A percentile compares a stretch with the other conserved stretches of the same genome.
These are phyloP conservation scores for Cinara cedri DNA, from an alignment of 2,888 invertebrate genomes.

Conservation along the genomic window DNA sequence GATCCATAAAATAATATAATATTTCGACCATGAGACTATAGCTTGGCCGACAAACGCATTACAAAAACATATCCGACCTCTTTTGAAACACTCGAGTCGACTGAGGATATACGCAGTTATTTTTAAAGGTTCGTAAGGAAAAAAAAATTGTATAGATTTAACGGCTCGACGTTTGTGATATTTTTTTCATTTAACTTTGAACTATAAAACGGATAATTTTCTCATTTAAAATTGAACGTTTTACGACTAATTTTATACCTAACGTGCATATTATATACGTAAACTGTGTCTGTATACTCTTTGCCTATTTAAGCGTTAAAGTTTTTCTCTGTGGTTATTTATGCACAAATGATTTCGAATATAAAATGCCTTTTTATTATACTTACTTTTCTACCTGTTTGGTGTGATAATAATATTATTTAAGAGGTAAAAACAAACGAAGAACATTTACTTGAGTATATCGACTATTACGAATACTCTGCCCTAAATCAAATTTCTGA, in stretches of 20 bases:
- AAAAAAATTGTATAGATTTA: no score
- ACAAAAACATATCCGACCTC: not conserved
- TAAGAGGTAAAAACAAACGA: no score
- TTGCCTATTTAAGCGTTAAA: not conserved
- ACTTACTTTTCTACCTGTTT: no score
- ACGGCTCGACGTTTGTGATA: not conserved
- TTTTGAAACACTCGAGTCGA: no score
- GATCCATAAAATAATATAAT: not conserved
- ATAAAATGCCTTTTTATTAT: no score
- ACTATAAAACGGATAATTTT: constrained; percentile 16
- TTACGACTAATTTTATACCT: not conserved
- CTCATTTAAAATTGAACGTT: constrained; percentile 6
- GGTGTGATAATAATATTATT: no score
- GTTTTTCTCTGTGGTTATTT: not conserved
- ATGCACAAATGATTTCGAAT: not conserved
- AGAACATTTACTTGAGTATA: no score
- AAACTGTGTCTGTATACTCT: not conserved
- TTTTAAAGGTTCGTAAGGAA: constrained; percentile 22
- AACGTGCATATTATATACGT: constrained; percentile 9
- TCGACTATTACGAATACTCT: no score
- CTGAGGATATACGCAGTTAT: not conserved
- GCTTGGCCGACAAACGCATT: not conserved
- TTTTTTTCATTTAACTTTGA: constrained; percentile 27
- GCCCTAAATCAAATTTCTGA: no score
- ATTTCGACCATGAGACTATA: not conserved